Conservation (phyloP, 2,113 vertebrate genomes). For the Crotalus viridis region DNA sequence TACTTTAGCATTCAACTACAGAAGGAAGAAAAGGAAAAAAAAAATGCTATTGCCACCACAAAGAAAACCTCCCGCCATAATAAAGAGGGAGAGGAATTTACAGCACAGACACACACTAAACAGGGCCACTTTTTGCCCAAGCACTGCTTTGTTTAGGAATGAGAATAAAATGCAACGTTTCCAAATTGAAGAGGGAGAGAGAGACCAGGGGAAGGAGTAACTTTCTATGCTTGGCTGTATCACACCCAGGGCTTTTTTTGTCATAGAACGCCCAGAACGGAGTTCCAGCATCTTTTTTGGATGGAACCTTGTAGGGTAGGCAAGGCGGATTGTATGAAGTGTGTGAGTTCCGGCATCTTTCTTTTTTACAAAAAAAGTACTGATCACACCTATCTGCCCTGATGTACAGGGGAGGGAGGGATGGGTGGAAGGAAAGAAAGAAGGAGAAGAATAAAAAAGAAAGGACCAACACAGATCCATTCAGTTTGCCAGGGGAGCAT, state of each 20-base stretch:
- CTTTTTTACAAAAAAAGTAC: too few species aligned
- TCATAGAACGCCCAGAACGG: too few species aligned
- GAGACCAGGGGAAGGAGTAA: neutral
- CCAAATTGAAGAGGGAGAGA: neutral
- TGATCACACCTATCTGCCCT: neutral
- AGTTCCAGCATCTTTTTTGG: too few species aligned
- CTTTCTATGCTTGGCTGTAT: neutral
- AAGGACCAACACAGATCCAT: neutral
- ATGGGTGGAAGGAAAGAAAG: neutral
- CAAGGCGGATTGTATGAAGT: too few species aligned
- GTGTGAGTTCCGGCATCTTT: too few species aligned
- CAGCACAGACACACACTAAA: neutral
- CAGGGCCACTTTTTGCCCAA: neutral
- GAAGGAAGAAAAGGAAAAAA: neutral
- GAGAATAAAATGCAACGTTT: neutral
- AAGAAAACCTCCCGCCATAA: neutral
- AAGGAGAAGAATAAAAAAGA: neutral
- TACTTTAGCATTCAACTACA: neutral
- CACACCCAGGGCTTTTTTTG: too few species aligned
- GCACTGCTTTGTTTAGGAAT: neutral
- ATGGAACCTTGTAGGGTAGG: too few species aligned
- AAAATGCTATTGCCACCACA: neutral
- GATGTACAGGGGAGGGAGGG: neutral
- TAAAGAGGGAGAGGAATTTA: neutral
- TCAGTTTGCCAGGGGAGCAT: neutral